Base-by-base conservation (phyloP, 1,140 invertebrate genomes). In the Anoplolepis gracilipes region DNA sequence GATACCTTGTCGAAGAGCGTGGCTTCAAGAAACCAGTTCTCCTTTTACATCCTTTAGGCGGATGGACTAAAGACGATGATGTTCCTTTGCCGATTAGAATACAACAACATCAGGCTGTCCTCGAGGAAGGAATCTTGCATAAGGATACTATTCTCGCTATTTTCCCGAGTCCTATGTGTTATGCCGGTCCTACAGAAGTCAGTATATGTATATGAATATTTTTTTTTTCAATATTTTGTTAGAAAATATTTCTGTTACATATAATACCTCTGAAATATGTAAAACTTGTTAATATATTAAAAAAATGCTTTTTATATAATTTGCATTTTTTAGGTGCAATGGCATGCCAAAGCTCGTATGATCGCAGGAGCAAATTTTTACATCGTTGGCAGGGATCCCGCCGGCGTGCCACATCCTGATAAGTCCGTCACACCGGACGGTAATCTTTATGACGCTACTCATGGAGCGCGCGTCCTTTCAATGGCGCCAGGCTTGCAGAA, bases 51-150 rank as follows among this genome's bases (percentile, higher is more conserved):
- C 99, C 99, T 16, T 94, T 99, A 5, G 98, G 98, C 85, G 99
- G 99, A 19, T 99, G 99, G 99, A 99, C 99, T 0, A 99, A 99
- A 95, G 98, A 99, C 92, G 99, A 99, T 94, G 99, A 99, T 95
- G 99, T 99, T 57, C 99, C 99, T 13, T 94, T 99, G 16, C 95
- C 96, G 16, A 95, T 96, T 13, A 92, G 97, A 78, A 98, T 98
- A 82, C 95, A 96, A 53, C 98, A 98, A 91, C 97, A 98, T 93
- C 96, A 97, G 93, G 98, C 98, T 25, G 98, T 99, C 0, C 94
- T 99, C 0, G 96, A 97, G 88, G 97, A 98, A 78, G 97, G 97
- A 0, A 96, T 99, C 1, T 93, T 99, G 42, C 98, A 99, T 92
- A 96, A 97, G 33, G 95, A 97, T 25, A 99, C 99, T 10, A 96